Evolutionary conservation across 1,140 invertebrate genomes (phyloP), one percentile per base, ranked within the genome.

Genomic region (Delia radicum): DNA sequence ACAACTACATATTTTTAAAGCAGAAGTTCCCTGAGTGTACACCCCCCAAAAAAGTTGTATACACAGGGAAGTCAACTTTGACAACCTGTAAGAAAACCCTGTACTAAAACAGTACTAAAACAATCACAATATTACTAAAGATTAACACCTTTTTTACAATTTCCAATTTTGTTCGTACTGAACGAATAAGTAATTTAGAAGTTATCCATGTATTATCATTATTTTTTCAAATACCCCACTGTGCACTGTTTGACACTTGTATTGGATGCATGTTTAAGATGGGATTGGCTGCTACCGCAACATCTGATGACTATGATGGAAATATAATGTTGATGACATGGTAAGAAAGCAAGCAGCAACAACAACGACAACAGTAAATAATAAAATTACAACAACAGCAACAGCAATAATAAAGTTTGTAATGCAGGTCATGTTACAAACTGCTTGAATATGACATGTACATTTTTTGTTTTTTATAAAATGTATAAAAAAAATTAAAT

Each of bases 351-450:
- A 55, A 21, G 27, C 63, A 31, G 15, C 29, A 69, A 18, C 29
- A 24, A 7, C 29, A 67, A 29, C 61, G 15, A 63, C 65, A 69
- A 6, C 29, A 67, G 3, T 15, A 63, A 28, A 65, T 15, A 65
- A 28, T n/a, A 21, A 10, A 65, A 65, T 15, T 15, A 69, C 65
- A 21, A 21, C 24, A 69, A 69, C 15, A 67, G n/a, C 15, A 69
- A 18, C 65, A 69, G 29, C 65, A 67, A 31, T 10, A 69, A 37
- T 12, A 69, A 33, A 69, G 37, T 33, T 31, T 69, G 29, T 69
- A 69, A 69, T 69, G 65, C 65, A 69, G 65, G 65, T 69, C 65
- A 69, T 69, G 65, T 69, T 69, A 69, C 65, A 69, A 13, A 28
- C 1, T 69, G 63, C 28, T n/a, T 67, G 65, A 69, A 69, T 33